phyloP scores from a whole-genome alignment of 2,113 vertebrate species.

The Leucopternis melanops region DNA sequence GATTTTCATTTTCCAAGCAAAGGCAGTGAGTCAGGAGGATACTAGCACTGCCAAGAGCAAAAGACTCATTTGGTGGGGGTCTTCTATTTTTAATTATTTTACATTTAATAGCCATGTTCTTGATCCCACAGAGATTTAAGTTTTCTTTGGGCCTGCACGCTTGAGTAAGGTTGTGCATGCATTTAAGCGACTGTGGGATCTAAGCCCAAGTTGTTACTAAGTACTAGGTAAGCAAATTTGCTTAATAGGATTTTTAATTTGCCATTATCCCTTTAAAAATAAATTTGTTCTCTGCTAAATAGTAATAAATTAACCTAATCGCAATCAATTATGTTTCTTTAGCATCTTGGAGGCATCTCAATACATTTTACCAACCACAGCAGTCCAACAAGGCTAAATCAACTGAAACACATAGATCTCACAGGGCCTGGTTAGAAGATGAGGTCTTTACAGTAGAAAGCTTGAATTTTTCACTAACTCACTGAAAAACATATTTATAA shows the following conservation, averaged over 20 bases:
- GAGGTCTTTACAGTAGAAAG: neutral
- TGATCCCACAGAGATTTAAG: neutral
- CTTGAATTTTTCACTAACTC: neutral
- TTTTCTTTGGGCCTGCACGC: neutral
- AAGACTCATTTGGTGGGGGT: neutral
- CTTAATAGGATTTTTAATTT: slow-evolving; percentile 42
- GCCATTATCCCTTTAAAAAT: slow-evolving; percentile 19
- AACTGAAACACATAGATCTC: neutral
- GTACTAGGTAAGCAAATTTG: slow-evolving; percentile 16
- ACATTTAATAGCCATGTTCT: neutral
- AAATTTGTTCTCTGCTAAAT: slow-evolving; percentile 22
- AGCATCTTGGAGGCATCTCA: slow-evolving; percentile 2
- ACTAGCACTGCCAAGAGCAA: neutral
- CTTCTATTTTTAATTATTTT: neutral
- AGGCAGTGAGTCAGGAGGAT: neutral
- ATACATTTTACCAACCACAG: neutral
- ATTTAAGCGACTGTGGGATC: neutral
- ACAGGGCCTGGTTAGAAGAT: neutral
- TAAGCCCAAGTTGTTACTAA: neutral
- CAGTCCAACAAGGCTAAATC: neutral
- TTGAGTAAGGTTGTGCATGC: neutral
- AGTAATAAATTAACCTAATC: slow-evolving; percentile 17
- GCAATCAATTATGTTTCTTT: neutral
- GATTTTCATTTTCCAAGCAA: neutral
- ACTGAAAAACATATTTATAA: slow-evolving; percentile 13